Evolutionary conservation across 2,888 invertebrate species (phyloP).

Genomic region (Rutpela maculata): DNA sequence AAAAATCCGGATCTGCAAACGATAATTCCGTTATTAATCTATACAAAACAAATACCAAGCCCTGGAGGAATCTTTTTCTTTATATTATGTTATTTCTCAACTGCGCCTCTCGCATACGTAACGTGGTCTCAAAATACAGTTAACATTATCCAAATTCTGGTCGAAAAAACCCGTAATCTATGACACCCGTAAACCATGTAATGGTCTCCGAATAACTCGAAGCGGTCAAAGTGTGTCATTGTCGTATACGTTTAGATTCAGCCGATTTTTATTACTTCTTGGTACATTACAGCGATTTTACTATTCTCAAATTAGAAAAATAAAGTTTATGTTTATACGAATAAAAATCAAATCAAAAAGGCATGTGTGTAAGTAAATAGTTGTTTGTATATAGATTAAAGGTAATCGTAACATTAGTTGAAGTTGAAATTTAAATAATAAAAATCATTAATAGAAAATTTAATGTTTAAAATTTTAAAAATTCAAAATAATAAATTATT

Average conservation of each 20-base stretch:
- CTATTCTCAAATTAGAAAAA: not conserved
- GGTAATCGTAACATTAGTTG: too few relatives aligned
- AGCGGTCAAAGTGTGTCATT: constrained; percentile 14
- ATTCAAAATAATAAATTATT: too few relatives aligned
- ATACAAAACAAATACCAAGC: not conserved
- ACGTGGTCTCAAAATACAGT: not conserved
- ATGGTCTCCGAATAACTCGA: not conserved
- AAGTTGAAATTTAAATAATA: too few relatives aligned
- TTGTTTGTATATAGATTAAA: too few relatives aligned
- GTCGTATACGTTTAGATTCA: not conserved
- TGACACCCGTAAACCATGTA: not conserved
- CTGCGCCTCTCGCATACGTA: not conserved
- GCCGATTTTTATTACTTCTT: not conserved
- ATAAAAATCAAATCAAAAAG: too few relatives aligned
- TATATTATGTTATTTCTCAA: too few relatives aligned
- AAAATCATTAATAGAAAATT: too few relatives aligned
- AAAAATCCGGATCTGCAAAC: constrained; percentile 1
- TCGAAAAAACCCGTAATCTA: not conserved
- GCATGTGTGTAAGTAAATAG: too few relatives aligned
- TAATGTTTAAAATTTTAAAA: too few relatives aligned
- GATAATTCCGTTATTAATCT: not conserved
- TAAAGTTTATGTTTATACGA: not conserved
- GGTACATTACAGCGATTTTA: not conserved
- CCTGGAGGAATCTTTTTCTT: not conserved
- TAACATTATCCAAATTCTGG: not conserved